Conservation (phyloP, 2,888 invertebrate genomes). For the Neelides folsomi region DNA sequence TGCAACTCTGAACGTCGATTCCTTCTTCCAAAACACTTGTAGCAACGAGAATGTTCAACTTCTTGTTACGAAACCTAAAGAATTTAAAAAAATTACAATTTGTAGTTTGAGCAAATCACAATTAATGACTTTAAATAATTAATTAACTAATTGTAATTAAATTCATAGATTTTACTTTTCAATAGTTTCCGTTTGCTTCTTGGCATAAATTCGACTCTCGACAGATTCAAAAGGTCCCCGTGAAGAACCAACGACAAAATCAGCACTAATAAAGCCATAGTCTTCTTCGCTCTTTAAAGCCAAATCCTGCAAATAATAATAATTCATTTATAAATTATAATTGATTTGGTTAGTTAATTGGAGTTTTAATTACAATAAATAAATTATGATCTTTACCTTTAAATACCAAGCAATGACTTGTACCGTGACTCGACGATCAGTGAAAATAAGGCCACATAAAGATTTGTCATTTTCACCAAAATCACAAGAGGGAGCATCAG, state of each 20-base stretch:
- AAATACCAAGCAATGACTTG: conserved; percentile 7
- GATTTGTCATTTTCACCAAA: neutral
- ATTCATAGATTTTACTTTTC: no score
- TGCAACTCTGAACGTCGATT: conserved; percentile 28
- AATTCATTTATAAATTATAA: no score
- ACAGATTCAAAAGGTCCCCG: conserved; percentile 5
- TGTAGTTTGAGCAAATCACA: neutral
- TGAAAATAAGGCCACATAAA: conserved; percentile 6
- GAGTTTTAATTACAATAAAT: no score
- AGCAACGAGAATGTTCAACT: conserved; percentile 21
- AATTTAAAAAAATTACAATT: neutral
- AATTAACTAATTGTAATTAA: no score
- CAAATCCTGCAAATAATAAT: neutral
- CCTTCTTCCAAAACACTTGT: conserved; percentile 33
- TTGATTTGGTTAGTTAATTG: no score
- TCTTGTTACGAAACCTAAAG: conserved; percentile 15
- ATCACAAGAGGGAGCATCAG: no score
- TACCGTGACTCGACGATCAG: conserved; percentile 3
- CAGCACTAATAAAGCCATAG: conserved; percentile 1
- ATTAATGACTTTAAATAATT: no score
- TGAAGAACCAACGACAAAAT: conserved; percentile 7
- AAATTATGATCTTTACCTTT: no score
- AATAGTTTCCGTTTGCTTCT: conserved; percentile 8
- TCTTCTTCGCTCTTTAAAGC: neutral
- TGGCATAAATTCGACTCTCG: conserved; percentile 6